Base-by-base conservation (phyloP, 2,113 vertebrate genomes). In the Callocephalon fimbriatum region DNA sequence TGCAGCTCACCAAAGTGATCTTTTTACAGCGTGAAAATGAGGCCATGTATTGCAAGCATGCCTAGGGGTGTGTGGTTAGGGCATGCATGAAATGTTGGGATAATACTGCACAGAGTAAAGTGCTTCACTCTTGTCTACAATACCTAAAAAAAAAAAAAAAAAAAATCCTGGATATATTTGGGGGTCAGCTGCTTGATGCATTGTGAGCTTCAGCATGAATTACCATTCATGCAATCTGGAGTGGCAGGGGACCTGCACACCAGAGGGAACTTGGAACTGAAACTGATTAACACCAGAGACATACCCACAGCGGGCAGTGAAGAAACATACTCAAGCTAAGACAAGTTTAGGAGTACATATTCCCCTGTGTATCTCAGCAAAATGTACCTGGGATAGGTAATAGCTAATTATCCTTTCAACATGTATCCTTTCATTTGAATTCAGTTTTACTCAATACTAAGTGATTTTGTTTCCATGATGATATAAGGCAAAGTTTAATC, bases 341-440 rank as follows among this genome's bases (percentile, higher is more conserved):
- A 90, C 56, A 81, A 70, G 47, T 88, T 93, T 53, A 88, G 66
- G 25, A 90, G 40, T 68, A 66, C 26, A 7, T 77, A 74, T 53
- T 83, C 62, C 40, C 53, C 16, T 37, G 40, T 62, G 66, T 37
- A 72, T 37, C 31, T 53, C 12, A 8, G 5, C 16, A 80, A 95
- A 76, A 83, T 35, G 56, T 73, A 93, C 58, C 44, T 88, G 25
- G 26, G 78, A 90, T 42, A 85, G 38, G 51, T 82, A 93, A 92
- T 31, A 62, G 37, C 67, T 95, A 76, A 88, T 93, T 88, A 92
- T 73, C n/a, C 75, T 88, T 93, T 83, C 73, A 90, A 72, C 5
- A 7, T 22, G 11, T 20, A 73, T 45, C 19, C 20, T 88, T 88
- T 48, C 26, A 68, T 92, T 84, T 74, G 11, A 80, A 71, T 74